phyloP scores from a whole-genome alignment of 2,888 invertebrate genomes.

The Agrypnus murinus region DNA sequence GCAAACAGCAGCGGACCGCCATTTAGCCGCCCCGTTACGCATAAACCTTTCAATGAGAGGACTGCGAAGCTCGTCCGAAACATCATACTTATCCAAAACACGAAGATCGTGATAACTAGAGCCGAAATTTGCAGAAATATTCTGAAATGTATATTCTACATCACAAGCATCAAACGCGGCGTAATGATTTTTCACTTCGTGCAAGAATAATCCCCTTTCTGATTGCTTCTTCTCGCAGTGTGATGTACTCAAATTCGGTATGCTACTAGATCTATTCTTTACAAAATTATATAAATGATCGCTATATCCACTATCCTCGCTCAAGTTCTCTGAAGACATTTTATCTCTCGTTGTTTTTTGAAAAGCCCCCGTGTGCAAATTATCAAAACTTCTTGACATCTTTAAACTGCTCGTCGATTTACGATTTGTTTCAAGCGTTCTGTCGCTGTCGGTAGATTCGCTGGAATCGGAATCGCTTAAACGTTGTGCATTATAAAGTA shows the following conservation, averaged over 20 bases:
- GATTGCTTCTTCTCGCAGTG: conserved; percentile 62
- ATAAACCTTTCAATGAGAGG: conserved; percentile 65
- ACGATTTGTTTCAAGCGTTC: conserved; percentile 63
- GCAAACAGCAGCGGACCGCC: conserved; percentile 48
- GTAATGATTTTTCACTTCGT: conserved; percentile 52
- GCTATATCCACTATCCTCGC: conserved; percentile 87
- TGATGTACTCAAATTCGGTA: conserved; percentile 68
- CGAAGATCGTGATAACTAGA: conserved; percentile 70
- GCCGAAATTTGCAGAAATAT: conserved; percentile 68
- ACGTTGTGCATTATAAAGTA: conserved; percentile 63
- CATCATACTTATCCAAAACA: conserved; percentile 63
- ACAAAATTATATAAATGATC: conserved; percentile 71
- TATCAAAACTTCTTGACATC: conserved; percentile 71
- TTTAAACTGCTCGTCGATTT: conserved; percentile 69
- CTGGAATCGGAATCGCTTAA: conserved; percentile 70
- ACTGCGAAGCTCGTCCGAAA: conserved; percentile 55
- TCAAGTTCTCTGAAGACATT: conserved; percentile 84
- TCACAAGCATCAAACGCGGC: conserved; percentile 66
- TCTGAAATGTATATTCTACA: conserved; percentile 62
- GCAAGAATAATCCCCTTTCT: conserved; percentile 10
- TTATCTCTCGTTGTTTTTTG: conserved; percentile 66
- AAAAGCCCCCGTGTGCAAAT: conserved; percentile 57
- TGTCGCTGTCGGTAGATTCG: conserved; percentile 65
- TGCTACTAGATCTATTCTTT: conserved; percentile 69
- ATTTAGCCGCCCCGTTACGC: conserved; percentile 57